Evolutionary conservation across 1,140 invertebrate species (phyloP), one percentile per base, ranked within the genome.

Genomic region (Watersipora subatra): DNA sequence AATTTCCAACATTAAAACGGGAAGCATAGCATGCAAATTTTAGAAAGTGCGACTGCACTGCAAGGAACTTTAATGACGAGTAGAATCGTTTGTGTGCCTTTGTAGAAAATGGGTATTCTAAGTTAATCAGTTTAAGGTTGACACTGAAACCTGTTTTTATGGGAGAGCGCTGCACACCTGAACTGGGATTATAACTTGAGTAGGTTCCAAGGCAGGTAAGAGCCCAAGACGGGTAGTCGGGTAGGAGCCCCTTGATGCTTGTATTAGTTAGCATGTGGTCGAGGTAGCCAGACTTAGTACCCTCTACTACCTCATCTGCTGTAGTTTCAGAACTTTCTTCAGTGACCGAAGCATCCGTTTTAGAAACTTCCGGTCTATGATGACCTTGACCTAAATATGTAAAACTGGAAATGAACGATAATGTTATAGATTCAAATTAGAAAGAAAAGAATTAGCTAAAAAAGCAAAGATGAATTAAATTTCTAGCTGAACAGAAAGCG

Each of bases 191-290:
- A 76, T 97, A 97, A 15, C 71, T 61, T n/a, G 26, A 70, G 27
- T 72, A 91, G 0, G 89, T 86, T 3, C 94, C 95, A 0, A 96
- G 81, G 76, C 90, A 93, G 55, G 92, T 84, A 22, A 98, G 79
- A 1, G 89, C 90, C 92, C 93, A 98, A 68, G 91, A 95, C 0
- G 92, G 87, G 80, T 91, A 97, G 66, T 88, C 86, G 0, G 95
- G 93, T 58, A 95, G 80, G 12, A 94, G 80, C 0, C 86, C 86
- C 2, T 83, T 76, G 2, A 90, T 89, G 24, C 89, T 90, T 63
- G 84, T 84, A 0, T 87, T 85, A 72, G 93, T 89, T 29, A 94
- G 81, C 91, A 96, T 92, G 28, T 90, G 89, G 1, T 90, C 88
- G 30, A 95, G 79, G 81, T 93, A 93, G 81, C 34, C 34, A 46